phyloP scores from a whole-genome alignment of 2,113 vertebrate species.

The Tragelaphus imberbis region DNA sequence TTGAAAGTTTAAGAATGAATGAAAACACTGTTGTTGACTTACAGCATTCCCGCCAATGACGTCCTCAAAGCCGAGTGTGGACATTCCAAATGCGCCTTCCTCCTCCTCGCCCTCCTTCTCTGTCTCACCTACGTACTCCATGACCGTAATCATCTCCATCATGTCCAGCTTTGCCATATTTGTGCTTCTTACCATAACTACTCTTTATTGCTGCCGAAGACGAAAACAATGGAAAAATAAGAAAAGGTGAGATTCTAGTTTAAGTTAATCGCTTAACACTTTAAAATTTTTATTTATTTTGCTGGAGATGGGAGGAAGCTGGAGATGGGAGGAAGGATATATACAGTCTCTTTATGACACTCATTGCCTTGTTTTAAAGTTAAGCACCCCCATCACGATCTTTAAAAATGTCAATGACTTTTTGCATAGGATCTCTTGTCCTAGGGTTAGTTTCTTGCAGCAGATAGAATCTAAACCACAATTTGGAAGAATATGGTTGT shows the following conservation, averaged over 20 bases:
- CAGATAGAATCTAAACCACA: background rate
- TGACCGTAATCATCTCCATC: constrained; percentile 91
- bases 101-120: constrained; percentile 65
- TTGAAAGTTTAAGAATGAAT: constrained; percentile 17
- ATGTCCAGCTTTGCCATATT: constrained; percentile 86
- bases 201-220: constrained; percentile 84
- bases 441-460: background rate
- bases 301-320: background rate
- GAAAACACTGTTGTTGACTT: constrained; percentile 59
- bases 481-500: background rate
- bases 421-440: background rate
- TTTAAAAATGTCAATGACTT: background rate
- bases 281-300: background rate
- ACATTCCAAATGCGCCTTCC: constrained; percentile 71
- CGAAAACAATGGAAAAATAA: constrained; percentile 89
- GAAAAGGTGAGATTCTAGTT: constrained; percentile 82
- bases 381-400: background rate
- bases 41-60: constrained; percentile 76
- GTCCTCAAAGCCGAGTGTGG: constrained; percentile 76
- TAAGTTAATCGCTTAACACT: background rate
- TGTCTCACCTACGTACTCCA: constrained; percentile 88
- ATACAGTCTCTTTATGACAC: background rate
- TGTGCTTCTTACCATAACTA: constrained; percentile 79
- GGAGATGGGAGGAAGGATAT: background rate
- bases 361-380: background rate